Evolutionary conservation across 1,140 invertebrate species (phyloP), one percentile per base, ranked within the genome.

Genomic region (Aporrectodea caliginosa): DNA sequence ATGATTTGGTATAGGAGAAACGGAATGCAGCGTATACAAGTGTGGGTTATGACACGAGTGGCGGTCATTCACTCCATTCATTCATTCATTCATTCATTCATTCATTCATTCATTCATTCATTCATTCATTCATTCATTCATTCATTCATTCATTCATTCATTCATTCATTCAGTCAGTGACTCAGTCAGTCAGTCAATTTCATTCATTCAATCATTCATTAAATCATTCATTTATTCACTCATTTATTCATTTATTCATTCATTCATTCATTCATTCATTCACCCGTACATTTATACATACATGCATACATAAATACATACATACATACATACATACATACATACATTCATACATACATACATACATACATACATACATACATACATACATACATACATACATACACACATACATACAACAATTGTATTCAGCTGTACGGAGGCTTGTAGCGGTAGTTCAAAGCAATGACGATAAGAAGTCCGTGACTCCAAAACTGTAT

Each of bases 81-180:
- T 58, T 2, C 75, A 76, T 31, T 33, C 30, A 29, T 1, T 33
- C 16, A 29, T n/a, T 58, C 74, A 35, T 43, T 58, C 35, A 75
- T 43, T 58, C 33, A 75, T 2, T 58, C 74, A 34, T n/a, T 58
- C 74, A 75, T 43, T 58, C 33, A 75, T 43, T 58, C 33, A 75
- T 43, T 58, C 74, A 75, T 43, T 68, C 75, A 43, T 58, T 68
- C 35, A 58, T 58, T 76, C 75, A 76, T 58, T 76, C 75, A 34
- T 58, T 72, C 70, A 72, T 34, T 75, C 33, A 76, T 0, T 76
- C 33, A 58, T 58, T 76, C 75, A 58, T 58, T 76, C 74, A 34
- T 29, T 6, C 31, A 1, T 35, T 75, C 35, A 34, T 29, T 35
- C 1, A 34, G 31, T 34, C 32, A 32, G 22, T 75, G 29, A 32